Base-by-base conservation (phyloP, 2,113 vertebrate species). In the Onychostruthus taczanowskii region DNA sequence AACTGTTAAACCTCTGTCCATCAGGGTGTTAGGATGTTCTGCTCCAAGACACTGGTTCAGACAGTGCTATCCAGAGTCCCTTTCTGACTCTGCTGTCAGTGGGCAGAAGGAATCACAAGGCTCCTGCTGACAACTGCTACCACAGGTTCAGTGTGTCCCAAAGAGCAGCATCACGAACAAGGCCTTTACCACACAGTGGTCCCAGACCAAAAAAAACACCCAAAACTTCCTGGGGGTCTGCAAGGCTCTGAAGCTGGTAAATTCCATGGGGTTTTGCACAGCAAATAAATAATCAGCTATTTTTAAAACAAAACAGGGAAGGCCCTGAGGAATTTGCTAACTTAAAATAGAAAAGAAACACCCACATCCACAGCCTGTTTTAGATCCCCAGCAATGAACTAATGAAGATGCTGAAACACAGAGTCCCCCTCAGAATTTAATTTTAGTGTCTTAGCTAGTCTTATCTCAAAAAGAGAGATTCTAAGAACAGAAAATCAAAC, bases 401-500 rank as follows among this genome's bases (percentile, higher is more conserved):
- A 82, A 84, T 91, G 78, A 94, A 89, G 82, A 94, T 46, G 26
- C 58, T 84, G 67, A 93, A 94, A 87, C 56, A 84, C 87, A 85
- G 66, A 90, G 27, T 66, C 80, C 55, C 47, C 68, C 69, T 94
- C 84, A 95, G 74, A 94, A 87, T 89, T 84, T 87, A 90, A 93
- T 77, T 91, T 87, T 92, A 95, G 81, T 49, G 74, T 69, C 46
- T 82, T 76, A 87, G 66, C 31, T 93, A 21, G 84, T 58, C 35
- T 94, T 88, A 59, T 85, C 66, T 50, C 39, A 52, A 79, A 90
- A 88, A 90, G 56, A 69, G 87, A 81, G 6, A n/a, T 37, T 84
- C 73, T 56, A 89, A 95, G 93, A 94, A 92, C 81, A 93, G 85
- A 90, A 95, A 91, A 63, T 86, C 86, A 92, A 91, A 72, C 74